These are phyloP conservation scores for Oegoconia quadripuncta DNA, from an alignment of 2,888 invertebrate genomes.

Conservation along the genomic window DNA sequence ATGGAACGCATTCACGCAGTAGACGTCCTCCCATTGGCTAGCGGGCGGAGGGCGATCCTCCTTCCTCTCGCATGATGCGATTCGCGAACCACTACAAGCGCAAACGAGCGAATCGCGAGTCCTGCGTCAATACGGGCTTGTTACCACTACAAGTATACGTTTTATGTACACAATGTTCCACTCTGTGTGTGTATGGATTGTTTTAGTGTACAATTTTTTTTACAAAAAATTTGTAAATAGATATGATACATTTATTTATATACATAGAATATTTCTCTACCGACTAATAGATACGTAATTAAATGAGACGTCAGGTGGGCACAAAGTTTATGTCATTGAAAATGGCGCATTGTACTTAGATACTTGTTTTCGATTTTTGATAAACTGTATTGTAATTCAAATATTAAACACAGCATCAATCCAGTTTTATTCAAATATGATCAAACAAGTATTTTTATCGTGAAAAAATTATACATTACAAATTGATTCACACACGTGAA, in stretches of 20 bases:
- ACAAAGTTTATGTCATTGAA: conserved; percentile 1
- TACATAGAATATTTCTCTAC: too few species aligned
- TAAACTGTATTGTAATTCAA: too few species aligned
- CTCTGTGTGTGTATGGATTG: not conserved
- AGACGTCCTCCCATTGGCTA: conserved; percentile 61
- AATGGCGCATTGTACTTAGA: not conserved
- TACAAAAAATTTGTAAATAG: too few species aligned
- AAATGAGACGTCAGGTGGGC: conserved; percentile 4
- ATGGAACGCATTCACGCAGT: conserved; percentile 43
- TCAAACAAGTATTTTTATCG: conserved; percentile 32
- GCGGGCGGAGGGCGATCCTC: conserved; percentile 72
- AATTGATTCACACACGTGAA: conserved; percentile 49
- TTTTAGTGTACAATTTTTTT: not conserved
- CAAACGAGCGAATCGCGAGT: conserved; percentile 51
- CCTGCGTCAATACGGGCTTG: conserved; percentile 32
- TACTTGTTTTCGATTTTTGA: not conserved
- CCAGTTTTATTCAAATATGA: conserved; percentile 35
- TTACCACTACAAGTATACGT: not conserved
- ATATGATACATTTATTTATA: too few species aligned
- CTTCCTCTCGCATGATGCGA: conserved; percentile 71
- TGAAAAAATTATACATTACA: conserved; percentile 33
- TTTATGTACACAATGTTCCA: not conserved
- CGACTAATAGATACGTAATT: too few species aligned
- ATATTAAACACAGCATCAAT: conserved; percentile 20
- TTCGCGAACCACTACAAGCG: conserved; percentile 62